Percentiles rank a stretch among this genome's conserved stretches.
Conservation (phyloP, 2,113 vertebrate species). For the Carassius carassius region DNA sequence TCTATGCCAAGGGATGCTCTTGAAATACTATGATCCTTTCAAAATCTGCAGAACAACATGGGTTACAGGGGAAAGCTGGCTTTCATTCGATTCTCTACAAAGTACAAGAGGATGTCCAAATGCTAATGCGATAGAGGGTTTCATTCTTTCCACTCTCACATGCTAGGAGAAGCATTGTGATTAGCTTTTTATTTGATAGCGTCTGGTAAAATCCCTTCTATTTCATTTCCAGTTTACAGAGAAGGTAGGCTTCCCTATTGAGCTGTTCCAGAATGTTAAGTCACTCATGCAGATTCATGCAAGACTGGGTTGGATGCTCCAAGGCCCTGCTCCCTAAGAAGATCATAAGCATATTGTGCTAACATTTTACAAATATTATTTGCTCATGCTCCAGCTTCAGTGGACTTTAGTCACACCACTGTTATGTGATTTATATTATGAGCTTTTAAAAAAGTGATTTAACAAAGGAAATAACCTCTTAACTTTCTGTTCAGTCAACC, state of each 20-base stretch:
- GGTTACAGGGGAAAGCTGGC: too few relatives aligned
- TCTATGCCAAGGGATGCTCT: too few relatives aligned
- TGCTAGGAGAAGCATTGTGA: background rate
- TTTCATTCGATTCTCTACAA: too few relatives aligned
- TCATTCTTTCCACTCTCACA: too few relatives aligned
- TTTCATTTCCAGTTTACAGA: background rate
- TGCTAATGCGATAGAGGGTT: too few relatives aligned
- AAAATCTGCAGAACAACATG: background rate
- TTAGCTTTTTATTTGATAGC: background rate
- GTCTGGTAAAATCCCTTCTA: background rate
- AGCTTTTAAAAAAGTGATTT: background rate
- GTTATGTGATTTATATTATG: too few relatives aligned
- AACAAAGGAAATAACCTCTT: constrained; percentile 71
- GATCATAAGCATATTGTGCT: background rate
- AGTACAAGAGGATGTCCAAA: too few relatives aligned
- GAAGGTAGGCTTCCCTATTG: background rate
- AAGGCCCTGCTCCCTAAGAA: background rate
- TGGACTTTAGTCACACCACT: background rate
- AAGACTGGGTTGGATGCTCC: background rate
- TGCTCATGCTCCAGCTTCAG: background rate
- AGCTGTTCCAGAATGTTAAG: background rate
- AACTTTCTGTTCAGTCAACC: constrained; percentile 69
- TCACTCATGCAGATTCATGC: background rate
- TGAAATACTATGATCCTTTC: background rate
- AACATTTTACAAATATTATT: background rate